Evolutionary conservation across 2,113 vertebrate species (phyloP).

Genomic region (Typhlomys cinereus): DNA sequence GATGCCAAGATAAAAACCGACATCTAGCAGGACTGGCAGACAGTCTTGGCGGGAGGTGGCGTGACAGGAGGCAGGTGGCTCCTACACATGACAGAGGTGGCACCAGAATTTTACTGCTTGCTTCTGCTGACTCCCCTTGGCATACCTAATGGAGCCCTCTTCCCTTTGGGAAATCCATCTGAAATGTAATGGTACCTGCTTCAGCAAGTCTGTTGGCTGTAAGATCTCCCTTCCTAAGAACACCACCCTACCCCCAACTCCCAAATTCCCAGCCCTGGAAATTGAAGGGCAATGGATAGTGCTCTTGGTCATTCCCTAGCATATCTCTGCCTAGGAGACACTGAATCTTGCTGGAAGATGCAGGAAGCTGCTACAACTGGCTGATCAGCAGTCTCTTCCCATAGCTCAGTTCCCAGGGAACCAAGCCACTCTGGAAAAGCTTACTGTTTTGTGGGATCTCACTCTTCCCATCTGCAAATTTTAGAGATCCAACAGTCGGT

Average conservation of each 20-base stretch:
- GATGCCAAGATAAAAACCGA: constrained; percentile 55
- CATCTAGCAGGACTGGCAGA: constrained; percentile 47
- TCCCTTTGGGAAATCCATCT: constrained; percentile 22
- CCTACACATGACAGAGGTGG: constrained; percentile 29
- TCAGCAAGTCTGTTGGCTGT: neutral
- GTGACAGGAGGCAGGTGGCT: neutral
- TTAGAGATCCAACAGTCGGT: neutral
- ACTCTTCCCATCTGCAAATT: neutral
- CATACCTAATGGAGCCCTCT: neutral
- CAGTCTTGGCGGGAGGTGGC: neutral
- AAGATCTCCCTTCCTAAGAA: neutral
- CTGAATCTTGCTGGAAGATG: neutral
- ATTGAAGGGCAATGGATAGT: neutral
- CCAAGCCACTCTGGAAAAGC: neutral
- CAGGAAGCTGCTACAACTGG: neutral
- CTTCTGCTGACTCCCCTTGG: neutral
- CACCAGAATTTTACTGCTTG: neutral
- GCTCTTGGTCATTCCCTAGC: neutral
- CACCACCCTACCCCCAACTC: neutral
- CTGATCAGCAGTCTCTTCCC: neutral
- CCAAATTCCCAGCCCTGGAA: neutral
- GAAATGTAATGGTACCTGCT: neutral
- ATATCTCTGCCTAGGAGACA: neutral
- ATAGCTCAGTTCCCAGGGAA: neutral
- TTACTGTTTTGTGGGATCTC: neutral